These are phyloP conservation scores for Myrmophylax atrothorax DNA, from an alignment of 2,113 vertebrate species.

Conservation along the genomic window DNA sequence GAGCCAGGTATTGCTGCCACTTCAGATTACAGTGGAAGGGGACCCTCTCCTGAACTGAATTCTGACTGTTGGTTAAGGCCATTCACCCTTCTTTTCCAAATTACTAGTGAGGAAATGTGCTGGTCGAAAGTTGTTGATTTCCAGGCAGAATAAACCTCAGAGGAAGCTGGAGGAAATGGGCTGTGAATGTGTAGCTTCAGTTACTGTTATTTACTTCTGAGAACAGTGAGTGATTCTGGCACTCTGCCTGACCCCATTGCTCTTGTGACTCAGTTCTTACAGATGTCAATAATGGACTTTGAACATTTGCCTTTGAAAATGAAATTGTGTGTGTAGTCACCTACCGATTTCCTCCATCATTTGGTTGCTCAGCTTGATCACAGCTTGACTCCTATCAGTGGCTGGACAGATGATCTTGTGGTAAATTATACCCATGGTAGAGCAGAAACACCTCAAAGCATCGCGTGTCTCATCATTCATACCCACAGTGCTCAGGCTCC, in stretches of 20 bases:
- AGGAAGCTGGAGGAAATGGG: conserved; percentile 3
- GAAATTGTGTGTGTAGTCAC: not conserved
- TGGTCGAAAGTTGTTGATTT: not conserved
- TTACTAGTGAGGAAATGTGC: not conserved
- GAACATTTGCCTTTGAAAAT: not conserved
- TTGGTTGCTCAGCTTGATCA: not conserved
- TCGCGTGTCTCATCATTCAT: not conserved
- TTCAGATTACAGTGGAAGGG: not conserved
- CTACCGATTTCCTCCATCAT: not conserved
- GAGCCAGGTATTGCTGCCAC: not conserved
- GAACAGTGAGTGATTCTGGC: not conserved
- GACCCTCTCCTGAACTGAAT: not conserved
- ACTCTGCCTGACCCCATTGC: not conserved
- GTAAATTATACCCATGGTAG: not conserved
- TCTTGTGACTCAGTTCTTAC: not conserved
- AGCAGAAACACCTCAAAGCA: not conserved
- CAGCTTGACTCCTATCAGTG: not conserved
- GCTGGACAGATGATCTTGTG: not conserved
- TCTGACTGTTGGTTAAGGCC: not conserved
- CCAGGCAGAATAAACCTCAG: not conserved
- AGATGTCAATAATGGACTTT: not conserved
- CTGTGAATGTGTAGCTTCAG: not conserved
- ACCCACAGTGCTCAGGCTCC: fast-evolving
- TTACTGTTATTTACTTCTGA: not conserved
- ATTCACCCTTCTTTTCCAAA: not conserved